phyloP scores from a whole-genome alignment of 2,797 vertebrate genomes.

The Tragopan temminckii region DNA sequence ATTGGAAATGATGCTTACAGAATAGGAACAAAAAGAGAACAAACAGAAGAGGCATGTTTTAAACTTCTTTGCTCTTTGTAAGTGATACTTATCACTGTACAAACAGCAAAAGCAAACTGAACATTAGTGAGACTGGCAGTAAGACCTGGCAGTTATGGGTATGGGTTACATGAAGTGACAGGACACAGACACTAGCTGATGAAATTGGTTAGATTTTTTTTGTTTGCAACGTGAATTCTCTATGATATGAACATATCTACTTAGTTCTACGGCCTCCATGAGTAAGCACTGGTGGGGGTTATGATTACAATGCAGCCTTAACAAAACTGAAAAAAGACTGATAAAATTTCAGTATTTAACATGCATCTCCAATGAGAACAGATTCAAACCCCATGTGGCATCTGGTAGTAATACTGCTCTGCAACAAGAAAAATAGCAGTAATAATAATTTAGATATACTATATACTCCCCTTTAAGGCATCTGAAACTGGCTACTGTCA shows the following conservation, averaged over 20 bases:
- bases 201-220: not conserved
- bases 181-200: not conserved
- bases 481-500: constrained; percentile 53
- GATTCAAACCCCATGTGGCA: not conserved
- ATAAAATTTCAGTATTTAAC: not conserved
- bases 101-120: not conserved
- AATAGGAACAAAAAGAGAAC: not conserved
- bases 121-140: not conserved
- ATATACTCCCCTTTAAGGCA: constrained; percentile 26
- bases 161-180: not conserved
- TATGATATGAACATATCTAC: not conserved
- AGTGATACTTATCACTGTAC: not conserved
- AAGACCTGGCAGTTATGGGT: not conserved
- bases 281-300: not conserved
- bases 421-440: constrained; percentile 42
- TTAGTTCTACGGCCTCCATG: not conserved
- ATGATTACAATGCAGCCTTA: fast-evolving
- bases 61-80: not conserved
- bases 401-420: constrained; percentile 36
- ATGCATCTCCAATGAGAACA: not conserved
- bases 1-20: not conserved
- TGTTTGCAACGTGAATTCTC: not conserved
- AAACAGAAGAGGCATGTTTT: not conserved
- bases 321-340: not conserved
- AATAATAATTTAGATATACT: constrained; percentile 55